Evolutionary conservation across 2,113 vertebrate species (phyloP).

Genomic region (Sus scrofa): DNA sequence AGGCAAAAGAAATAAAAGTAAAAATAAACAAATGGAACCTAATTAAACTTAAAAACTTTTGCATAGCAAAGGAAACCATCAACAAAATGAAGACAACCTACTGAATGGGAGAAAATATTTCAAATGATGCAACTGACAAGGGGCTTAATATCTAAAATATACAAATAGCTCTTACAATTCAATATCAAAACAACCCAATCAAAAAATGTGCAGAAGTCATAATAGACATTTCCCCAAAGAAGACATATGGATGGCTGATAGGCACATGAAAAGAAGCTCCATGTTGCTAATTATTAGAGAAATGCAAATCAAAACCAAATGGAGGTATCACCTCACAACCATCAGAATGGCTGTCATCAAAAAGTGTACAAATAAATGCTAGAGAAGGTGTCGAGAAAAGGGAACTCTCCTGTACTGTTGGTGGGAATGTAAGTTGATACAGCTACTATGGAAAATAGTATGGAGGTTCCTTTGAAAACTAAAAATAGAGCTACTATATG

Average conservation of each 20-base stretch:
- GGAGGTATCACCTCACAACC: neutral
- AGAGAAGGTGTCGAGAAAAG: too few species aligned
- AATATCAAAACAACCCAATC: neutral
- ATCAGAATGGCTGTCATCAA: neutral
- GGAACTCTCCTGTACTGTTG: neutral
- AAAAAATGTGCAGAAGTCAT: neutral
- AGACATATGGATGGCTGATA: neutral
- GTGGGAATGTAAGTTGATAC: neutral
- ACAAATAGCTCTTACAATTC: neutral
- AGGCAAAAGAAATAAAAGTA: neutral
- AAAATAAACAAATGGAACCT: neutral
- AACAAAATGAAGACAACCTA: neutral
- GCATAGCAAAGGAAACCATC: neutral
- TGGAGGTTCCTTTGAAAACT: neutral
- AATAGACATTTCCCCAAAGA: neutral
- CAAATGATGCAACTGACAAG: neutral
- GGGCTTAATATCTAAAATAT: neutral
- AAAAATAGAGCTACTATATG: neutral
- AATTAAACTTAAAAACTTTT: neutral
- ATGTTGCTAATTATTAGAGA: neutral
- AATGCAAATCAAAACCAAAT: neutral
- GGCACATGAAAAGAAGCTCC: neutral
- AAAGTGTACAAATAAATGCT: neutral
- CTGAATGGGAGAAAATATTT: neutral
- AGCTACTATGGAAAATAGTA: neutral